A percentile compares a stretch with the other conserved stretches of the same genome.
Evolutionary conservation across 2,888 invertebrate genomes (phyloP).

Genomic region (Halictus ligatus): DNA sequence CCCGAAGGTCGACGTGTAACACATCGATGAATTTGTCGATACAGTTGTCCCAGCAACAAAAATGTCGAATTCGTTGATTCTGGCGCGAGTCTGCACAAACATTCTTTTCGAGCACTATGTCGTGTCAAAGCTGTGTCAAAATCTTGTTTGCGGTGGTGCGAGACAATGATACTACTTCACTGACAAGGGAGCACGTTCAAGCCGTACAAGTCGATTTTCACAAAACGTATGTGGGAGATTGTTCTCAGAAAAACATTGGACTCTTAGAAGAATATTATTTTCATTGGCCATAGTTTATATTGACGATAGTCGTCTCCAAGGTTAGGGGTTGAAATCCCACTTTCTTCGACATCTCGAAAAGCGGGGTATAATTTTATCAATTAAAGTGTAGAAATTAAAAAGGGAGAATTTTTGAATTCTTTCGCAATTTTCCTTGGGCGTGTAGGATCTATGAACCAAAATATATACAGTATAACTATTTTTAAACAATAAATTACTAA

Average conservation of each 20-base stretch:
- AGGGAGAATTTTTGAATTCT: background rate
- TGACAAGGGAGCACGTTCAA: background rate
- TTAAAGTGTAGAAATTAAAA: background rate
- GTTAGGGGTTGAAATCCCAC: background rate
- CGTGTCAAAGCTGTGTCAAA: background rate
- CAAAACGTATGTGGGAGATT: background rate
- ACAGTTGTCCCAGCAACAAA: background rate
- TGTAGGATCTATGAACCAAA: too few relatives aligned
- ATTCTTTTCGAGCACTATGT: background rate
- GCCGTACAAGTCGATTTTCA: background rate
- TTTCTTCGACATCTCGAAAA: background rate
- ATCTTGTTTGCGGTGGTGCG: background rate
- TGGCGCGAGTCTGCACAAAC: background rate
- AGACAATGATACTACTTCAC: background rate
- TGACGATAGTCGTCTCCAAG: background rate
- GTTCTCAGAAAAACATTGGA: background rate
- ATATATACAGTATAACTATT: background rate
- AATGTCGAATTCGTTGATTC: background rate
- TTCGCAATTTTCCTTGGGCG: background rate
- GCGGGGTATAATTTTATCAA: background rate
- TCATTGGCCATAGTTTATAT: background rate
- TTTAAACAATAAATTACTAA: background rate
- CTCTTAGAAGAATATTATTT: background rate
- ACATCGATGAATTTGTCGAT: conserved; percentile 1
- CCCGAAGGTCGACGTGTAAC: conserved; percentile 1